Conservation (phyloP, 2,797 vertebrate species). For the Pseudomugil gertrudae region DNA sequence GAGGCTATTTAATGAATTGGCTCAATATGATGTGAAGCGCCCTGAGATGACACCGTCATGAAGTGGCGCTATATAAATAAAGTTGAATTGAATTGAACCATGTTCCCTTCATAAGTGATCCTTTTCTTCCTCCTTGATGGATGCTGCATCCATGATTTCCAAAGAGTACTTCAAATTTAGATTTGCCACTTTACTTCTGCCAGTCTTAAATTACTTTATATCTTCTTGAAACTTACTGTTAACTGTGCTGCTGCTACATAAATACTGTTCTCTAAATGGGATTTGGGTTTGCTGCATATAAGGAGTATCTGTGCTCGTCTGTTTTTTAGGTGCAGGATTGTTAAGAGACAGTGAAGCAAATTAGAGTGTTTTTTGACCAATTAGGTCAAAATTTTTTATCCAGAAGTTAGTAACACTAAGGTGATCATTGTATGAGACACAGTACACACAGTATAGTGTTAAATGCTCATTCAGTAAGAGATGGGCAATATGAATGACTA, state of each 20-base stretch:
- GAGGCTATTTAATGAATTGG: too few relatives aligned
- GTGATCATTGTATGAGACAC: constrained; percentile 39
- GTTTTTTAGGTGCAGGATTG: constrained; percentile 42
- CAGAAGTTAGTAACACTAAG: constrained; percentile 22
- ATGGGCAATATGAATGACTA: constrained; percentile 49
- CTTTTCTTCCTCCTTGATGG: background rate
- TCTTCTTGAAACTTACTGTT: background rate
- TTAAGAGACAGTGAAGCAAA: constrained; percentile 29
- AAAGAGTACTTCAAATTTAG: background rate
- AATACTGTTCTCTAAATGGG: background rate
- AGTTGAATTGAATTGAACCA: too few relatives aligned
- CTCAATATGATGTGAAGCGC: too few relatives aligned
- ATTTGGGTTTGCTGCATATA: constrained; percentile 42
- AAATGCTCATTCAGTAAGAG: constrained; percentile 3
- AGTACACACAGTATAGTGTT: constrained; percentile 26
- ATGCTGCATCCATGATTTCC: background rate
- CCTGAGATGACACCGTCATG: too few relatives aligned
- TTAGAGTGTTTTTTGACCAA: constrained; percentile 31
- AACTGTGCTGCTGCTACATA: background rate
- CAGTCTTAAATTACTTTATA: too few relatives aligned
- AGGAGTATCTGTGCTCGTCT: constrained; percentile 32
- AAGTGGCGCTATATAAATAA: too few relatives aligned
- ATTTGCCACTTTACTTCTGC: too few relatives aligned
- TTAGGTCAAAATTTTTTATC: constrained; percentile 31
- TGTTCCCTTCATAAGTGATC: background rate